Conservation (phyloP, 2,797 vertebrate species). For the Myotis vivesi region DNA sequence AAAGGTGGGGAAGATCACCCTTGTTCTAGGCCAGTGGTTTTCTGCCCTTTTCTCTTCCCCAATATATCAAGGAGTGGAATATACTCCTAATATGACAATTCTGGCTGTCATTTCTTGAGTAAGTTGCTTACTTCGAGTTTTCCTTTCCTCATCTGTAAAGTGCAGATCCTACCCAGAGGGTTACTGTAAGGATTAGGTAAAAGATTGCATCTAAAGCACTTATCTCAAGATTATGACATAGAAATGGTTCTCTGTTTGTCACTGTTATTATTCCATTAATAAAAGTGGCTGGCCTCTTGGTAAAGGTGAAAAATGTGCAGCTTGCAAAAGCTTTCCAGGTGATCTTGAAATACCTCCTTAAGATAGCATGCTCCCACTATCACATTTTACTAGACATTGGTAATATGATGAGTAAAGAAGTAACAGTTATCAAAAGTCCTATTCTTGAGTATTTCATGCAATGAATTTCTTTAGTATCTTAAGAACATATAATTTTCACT, state of each 20-base stretch:
- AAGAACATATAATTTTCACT: not conserved
- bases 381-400: not conserved
- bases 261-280: not conserved
- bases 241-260: not conserved
- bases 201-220: not conserved
- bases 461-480: not conserved
- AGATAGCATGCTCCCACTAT: not conserved
- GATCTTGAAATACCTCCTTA: not conserved
- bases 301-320: not conserved
- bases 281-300: not conserved
- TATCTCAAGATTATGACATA: not conserved
- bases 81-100: not conserved
- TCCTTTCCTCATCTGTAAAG: not conserved
- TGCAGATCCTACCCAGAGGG: not conserved
- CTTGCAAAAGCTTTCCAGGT: not conserved
- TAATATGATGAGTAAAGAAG: not conserved
- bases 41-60: not conserved
- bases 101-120: not conserved
- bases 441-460: not conserved
- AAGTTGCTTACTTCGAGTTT: not conserved
- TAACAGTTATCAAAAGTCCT: not conserved
- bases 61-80: not conserved
- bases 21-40: not conserved
- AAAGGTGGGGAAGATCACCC: not conserved
- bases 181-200: not conserved